Percentiles rank a stretch among this genome's conserved stretches.
phyloP scores from a whole-genome alignment of 2,113 vertebrate genomes.

The Epinephelus lanceolatus region DNA sequence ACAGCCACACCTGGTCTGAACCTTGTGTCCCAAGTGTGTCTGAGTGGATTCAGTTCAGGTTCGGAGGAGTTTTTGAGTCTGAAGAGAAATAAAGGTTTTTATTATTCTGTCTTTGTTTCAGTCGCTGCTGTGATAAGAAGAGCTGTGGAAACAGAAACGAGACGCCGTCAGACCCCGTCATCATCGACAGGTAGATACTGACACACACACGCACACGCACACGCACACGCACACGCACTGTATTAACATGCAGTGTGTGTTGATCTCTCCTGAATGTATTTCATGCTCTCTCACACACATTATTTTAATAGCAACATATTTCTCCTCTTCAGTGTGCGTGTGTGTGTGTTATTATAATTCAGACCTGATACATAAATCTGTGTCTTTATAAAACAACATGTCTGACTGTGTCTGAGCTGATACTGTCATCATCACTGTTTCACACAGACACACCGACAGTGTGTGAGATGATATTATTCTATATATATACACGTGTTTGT shows the following conservation, averaged over 20 bases:
- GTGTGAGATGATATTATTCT: too few species aligned
- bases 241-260: slow-evolving; percentile 11
- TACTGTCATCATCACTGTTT: neutral
- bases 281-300: slow-evolving; percentile 14
- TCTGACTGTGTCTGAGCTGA: neutral
- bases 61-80: neutral
- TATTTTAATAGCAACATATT: slow-evolving; percentile 37
- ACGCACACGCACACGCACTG: slow-evolving; percentile 5
- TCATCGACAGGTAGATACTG: slow-evolving; percentile 66
- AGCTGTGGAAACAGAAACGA: slow-evolving; percentile 77
- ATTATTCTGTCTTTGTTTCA: slow-evolving; percentile 26
- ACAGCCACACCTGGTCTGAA: too few species aligned
- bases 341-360: slow-evolving; percentile 5
- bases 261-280: neutral
- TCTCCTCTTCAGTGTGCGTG: neutral
- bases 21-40: too few species aligned
- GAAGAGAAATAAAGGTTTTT: neutral
- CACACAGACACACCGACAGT: too few species aligned
- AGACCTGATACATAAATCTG: neutral
- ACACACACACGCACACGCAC: slow-evolving; percentile 11
- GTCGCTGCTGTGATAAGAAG: slow-evolving; percentile 77
- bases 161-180: slow-evolving; percentile 75
- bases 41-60: too few species aligned
- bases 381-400: neutral
- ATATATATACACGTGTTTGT: too few species aligned